Percentiles rank a stretch among this genome's conserved stretches.
Evolutionary conservation across 1,140 invertebrate genomes (phyloP).

Genomic region (Diorhabda sublineata): DNA sequence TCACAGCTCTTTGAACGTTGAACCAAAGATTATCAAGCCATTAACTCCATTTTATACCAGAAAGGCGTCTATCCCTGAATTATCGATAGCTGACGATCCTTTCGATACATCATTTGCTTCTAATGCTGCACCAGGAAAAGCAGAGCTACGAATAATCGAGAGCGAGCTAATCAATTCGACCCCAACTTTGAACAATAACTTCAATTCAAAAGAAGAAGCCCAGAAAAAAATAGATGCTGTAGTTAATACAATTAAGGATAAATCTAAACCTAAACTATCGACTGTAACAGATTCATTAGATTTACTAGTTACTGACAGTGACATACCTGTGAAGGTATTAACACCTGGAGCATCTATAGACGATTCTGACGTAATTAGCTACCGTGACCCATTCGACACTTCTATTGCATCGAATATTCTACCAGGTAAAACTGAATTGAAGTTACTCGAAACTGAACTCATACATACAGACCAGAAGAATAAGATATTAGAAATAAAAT

Average conservation of each 20-base stretch:
- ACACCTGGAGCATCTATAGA: constrained; percentile 50
- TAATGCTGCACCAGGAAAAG: constrained; percentile 54
- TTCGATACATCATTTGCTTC: constrained; percentile 64
- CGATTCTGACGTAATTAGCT: constrained; percentile 45
- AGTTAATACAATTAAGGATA: constrained; percentile 36
- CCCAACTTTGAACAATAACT: constrained; percentile 55
- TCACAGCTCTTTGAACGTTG: constrained; percentile 44
- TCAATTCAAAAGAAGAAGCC: constrained; percentile 51
- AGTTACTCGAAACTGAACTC: constrained; percentile 70
- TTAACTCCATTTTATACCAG: constrained; percentile 74
- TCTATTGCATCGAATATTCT: constrained; percentile 67
- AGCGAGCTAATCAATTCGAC: constrained; percentile 59
- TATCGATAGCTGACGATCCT: constrained; percentile 52
- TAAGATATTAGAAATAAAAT: neutral
- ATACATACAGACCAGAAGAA: constrained; percentile 35
- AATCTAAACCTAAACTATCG: constrained; percentile 32
- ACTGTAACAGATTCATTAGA: constrained; percentile 46
- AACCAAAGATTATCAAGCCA: constrained; percentile 59
- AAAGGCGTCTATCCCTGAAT: constrained; percentile 54
- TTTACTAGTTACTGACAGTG: constrained; percentile 57
- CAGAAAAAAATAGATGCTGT: constrained; percentile 44
- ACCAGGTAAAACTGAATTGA: constrained; percentile 73
- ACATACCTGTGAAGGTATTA: constrained; percentile 56
- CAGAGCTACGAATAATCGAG: constrained; percentile 59
- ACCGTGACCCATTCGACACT: constrained; percentile 74